Conservation (phyloP, 1,140 invertebrate species). For the Kradibia gibbosae region DNA sequence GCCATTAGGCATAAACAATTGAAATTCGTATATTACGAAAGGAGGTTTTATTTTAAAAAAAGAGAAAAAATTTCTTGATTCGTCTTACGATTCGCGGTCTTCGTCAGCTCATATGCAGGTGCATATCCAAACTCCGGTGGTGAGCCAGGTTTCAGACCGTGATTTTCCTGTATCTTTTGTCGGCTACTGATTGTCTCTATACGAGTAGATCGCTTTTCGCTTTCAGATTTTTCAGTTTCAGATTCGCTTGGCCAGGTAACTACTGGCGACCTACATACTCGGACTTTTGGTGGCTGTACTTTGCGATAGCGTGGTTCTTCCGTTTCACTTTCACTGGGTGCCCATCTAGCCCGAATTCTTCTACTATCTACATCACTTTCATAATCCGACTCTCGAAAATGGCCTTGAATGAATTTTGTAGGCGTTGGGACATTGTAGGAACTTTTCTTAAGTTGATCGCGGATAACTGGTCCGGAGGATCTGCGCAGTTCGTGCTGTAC, state of each 20-base stretch:
- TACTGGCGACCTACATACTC: slow-evolving; percentile 62
- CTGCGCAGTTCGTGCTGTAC: slow-evolving; percentile 9
- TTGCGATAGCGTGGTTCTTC: slow-evolving; percentile 76
- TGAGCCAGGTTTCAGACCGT: slow-evolving; percentile 73
- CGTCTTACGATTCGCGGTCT: slow-evolving; percentile 69
- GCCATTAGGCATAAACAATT: background rate
- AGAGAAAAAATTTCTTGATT: slow-evolving; percentile 25
- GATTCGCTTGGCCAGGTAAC: slow-evolving; percentile 62
- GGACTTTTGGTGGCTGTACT: slow-evolving; percentile 73
- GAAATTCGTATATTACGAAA: background rate
- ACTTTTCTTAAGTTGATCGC: slow-evolving; percentile 57
- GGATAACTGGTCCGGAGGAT: background rate
- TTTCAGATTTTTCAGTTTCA: slow-evolving; percentile 67
- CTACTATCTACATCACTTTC: slow-evolving; percentile 79
- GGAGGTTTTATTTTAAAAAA: background rate
- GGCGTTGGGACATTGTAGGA: slow-evolving; percentile 74
- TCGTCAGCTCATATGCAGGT: slow-evolving; percentile 67
- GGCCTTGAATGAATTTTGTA: slow-evolving; percentile 79
- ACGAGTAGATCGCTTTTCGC: slow-evolving; percentile 60
- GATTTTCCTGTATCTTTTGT: slow-evolving; percentile 55
- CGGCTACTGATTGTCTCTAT: slow-evolving; percentile 66
- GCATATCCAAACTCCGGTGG: slow-evolving; percentile 77
- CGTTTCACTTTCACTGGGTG: slow-evolving; percentile 74
- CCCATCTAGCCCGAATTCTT: slow-evolving; percentile 77
- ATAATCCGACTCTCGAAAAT: slow-evolving; percentile 81